Conservation (phyloP, 1,140 invertebrate species). For the Magallana gigas region DNA sequence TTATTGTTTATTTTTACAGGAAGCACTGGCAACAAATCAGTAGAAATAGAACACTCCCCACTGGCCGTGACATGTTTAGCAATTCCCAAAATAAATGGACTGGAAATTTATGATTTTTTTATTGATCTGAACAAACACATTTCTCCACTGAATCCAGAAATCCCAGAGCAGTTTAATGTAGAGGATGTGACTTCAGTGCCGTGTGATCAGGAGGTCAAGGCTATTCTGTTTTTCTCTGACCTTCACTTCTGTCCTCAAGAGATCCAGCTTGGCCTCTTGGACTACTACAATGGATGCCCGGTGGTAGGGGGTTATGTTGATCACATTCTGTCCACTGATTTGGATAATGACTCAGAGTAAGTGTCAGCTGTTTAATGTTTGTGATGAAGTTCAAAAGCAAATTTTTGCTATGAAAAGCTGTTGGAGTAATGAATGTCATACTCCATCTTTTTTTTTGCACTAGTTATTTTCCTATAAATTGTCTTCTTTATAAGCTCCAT, state of each 20-base stretch:
- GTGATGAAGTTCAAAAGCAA: too few relatives aligned
- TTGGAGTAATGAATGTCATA: too few relatives aligned
- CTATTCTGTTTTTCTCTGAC: conserved; percentile 60
- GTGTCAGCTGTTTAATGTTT: too few relatives aligned
- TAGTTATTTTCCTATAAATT: too few relatives aligned
- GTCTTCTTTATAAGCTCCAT: too few relatives aligned
- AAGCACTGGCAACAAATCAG: conserved; percentile 42
- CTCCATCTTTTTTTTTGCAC: too few relatives aligned
- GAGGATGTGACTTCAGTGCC: conserved; percentile 52
- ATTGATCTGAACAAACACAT: conserved; percentile 53
- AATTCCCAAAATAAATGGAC: conserved; percentile 55
- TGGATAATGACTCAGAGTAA: not conserved
- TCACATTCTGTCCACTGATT: conserved; percentile 53
- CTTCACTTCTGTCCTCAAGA: conserved; percentile 61
- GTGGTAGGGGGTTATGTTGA: conserved; percentile 65
- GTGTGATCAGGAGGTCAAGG: conserved; percentile 57
- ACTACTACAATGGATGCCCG: conserved; percentile 55
- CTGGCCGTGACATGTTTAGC: conserved; percentile 54
- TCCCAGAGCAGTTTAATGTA: conserved; percentile 35
- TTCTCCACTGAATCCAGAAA: conserved; percentile 37
- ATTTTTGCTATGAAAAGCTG: too few relatives aligned
- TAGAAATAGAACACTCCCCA: conserved; percentile 54
- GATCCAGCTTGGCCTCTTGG: conserved; percentile 54
- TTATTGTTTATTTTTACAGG: conserved; percentile 48
- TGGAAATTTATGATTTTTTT: conserved; percentile 57